A percentile compares a stretch with the other conserved stretches of the same genome.
Conservation (phyloP, 1,140 invertebrate genomes). For the Formica exsecta region DNA sequence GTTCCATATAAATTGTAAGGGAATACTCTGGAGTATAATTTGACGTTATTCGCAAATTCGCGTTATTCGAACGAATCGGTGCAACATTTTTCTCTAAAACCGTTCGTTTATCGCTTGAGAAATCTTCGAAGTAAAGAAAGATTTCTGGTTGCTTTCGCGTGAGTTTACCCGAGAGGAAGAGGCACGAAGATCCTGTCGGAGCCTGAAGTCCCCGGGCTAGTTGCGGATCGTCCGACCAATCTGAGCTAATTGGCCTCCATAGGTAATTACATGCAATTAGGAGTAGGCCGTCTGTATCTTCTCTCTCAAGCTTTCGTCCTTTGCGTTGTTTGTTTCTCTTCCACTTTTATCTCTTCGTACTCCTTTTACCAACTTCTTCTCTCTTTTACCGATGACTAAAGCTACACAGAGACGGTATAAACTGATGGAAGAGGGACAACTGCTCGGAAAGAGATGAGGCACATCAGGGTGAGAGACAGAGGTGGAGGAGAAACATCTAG, state of each 20-base stretch:
- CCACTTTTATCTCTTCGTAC: slow-evolving; percentile 3
- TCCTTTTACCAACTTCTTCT: slow-evolving; percentile 52
- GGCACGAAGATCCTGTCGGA: slow-evolving; percentile 53
- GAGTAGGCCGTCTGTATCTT: slow-evolving; percentile 73
- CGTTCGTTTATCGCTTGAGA: slow-evolving; percentile 1
- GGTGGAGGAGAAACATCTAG: slow-evolving; percentile 56
- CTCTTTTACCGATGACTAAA: slow-evolving; percentile 69
- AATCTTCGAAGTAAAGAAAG: slow-evolving; percentile 51
- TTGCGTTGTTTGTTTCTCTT: slow-evolving; percentile 30
- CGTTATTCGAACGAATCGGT: not conserved
- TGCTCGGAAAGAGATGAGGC: slow-evolving; percentile 23
- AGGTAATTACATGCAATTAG: slow-evolving; percentile 85
- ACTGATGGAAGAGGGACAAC: slow-evolving; percentile 66
- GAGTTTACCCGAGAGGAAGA: slow-evolving; percentile 57
- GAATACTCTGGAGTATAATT: not conserved
- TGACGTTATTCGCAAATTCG: not conserved
- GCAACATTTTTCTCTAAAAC: not conserved
- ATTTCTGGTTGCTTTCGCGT: slow-evolving; percentile 62
- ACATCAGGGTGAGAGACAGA: slow-evolving; percentile 24
- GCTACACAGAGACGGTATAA: slow-evolving; percentile 65
- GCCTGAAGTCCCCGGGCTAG: slow-evolving; percentile 72
- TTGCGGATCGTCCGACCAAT: slow-evolving; percentile 76
- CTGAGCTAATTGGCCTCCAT: slow-evolving; percentile 81
- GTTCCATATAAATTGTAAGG: not conserved
- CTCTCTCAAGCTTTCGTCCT: slow-evolving; percentile 52